Evolutionary conservation across 2,797 vertebrate species (phyloP).

Genomic region (Poeciliopsis turneri): DNA sequence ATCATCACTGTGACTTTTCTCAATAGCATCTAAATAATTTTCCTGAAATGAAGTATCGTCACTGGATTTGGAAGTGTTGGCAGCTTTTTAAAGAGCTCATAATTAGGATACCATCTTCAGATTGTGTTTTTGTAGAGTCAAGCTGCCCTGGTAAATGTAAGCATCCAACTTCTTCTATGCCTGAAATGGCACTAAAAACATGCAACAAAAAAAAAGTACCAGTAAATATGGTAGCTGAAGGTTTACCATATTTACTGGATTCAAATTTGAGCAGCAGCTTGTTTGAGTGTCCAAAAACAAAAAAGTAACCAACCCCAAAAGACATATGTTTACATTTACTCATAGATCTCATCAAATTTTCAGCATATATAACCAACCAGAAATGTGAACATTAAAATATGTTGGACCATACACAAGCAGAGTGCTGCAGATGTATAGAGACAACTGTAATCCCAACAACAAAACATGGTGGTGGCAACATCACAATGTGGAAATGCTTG

Average conservation of each 20-base stretch:
- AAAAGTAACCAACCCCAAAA: not conserved
- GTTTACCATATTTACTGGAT: conserved; percentile 6
- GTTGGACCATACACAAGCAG: not conserved
- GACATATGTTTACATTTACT: not conserved
- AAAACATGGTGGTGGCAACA: not conserved
- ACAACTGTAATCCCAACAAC: not conserved
- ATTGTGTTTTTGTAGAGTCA: not conserved
- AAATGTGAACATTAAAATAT: too few species aligned
- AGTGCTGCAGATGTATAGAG: not conserved
- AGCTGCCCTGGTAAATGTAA: not conserved
- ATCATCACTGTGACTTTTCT: not conserved
- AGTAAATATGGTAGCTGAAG: not conserved
- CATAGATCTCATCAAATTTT: not conserved
- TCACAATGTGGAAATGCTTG: not conserved
- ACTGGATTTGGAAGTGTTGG: not conserved
- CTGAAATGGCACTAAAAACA: not conserved
- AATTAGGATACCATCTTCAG: not conserved
- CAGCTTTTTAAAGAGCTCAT: not conserved
- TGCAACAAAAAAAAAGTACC: not conserved
- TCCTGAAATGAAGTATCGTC: not conserved
- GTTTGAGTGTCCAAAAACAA: not conserved
- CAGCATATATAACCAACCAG: not conserved
- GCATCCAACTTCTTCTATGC: not conserved
- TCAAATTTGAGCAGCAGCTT: not conserved
- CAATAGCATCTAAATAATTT: not conserved